Percentiles rank a stretch among this genome's conserved stretches.
These are phyloP conservation scores for Poecilia gillii DNA, from an alignment of 2,797 vertebrate genomes.

Conservation along the genomic window DNA sequence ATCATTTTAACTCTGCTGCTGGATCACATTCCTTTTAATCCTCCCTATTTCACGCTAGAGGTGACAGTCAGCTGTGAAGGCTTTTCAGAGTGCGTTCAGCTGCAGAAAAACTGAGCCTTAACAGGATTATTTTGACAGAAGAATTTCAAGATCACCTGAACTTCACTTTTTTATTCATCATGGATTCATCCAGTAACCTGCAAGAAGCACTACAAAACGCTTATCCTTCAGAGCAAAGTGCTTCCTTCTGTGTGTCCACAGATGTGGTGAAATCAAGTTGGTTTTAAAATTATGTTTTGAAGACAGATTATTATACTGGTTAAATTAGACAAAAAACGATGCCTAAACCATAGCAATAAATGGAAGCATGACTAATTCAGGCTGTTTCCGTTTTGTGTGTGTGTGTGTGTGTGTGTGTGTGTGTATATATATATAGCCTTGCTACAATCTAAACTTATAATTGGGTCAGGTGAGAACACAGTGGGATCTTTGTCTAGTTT, in stretches of 20 bases:
- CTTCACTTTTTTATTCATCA: neutral
- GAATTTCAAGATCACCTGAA: conserved; percentile 14
- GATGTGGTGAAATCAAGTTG: neutral
- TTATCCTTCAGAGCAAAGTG: neutral
- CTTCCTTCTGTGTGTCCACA: neutral
- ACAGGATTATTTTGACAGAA: conserved; percentile 18
- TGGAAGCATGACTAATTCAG: neutral
- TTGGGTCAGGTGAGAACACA: neutral
- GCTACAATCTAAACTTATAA: neutral
- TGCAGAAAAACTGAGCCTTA: conserved; percentile 17
- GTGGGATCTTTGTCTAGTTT: neutral
- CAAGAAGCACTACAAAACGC: neutral
- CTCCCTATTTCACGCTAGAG: conserved; percentile 33
- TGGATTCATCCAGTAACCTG: conserved; percentile 8
- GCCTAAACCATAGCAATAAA: neutral
- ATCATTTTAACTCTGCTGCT: conserved; percentile 18
- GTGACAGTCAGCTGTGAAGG: conserved; percentile 15
- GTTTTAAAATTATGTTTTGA: neutral
- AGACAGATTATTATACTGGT: neutral
- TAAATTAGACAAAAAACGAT: neutral
- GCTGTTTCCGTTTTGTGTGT: neutral
- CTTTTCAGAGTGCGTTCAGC: conserved; percentile 23
- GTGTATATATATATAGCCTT: neutral
- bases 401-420: no score
- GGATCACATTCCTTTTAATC: conserved; percentile 25